These are phyloP conservation scores for Brachionus rubens DNA, from an alignment of 1,140 invertebrate species.

Conservation along the genomic window DNA sequence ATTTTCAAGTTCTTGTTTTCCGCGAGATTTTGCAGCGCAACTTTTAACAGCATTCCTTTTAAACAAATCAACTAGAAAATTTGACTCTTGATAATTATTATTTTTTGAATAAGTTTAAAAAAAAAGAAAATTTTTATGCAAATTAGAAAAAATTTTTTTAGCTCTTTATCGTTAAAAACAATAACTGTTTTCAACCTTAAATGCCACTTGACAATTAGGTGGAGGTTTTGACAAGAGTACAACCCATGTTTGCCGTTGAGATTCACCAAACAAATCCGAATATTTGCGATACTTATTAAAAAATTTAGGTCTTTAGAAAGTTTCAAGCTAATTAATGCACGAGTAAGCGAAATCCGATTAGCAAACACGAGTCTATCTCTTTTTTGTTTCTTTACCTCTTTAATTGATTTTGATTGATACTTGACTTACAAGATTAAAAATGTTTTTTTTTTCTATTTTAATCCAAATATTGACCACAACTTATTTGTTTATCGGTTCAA, in stretches of 20 bases:
- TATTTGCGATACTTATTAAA: no score
- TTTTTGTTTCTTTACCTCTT: background rate
- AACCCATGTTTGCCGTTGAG: no score
- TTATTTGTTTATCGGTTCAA: no score
- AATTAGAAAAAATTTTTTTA: constrained; percentile 31
- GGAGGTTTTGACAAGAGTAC: no score
- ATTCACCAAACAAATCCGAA: no score
- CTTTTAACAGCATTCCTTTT: constrained; percentile 32
- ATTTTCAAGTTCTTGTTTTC: background rate
- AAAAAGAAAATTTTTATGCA: constrained; percentile 30
- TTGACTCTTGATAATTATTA: constrained; percentile 11
- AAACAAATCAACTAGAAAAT: background rate
- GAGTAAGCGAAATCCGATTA: background rate
- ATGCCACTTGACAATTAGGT: constrained; percentile 2
- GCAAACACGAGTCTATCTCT: background rate
- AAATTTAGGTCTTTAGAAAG: no score
- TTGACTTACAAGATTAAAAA: constrained; percentile 19
- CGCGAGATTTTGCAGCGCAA: background rate
- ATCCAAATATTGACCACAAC: no score
- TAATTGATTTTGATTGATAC: constrained; percentile 19
- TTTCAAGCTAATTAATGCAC: background rate
- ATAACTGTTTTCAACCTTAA: background rate
- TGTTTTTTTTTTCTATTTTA: no score
- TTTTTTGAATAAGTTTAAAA: no score
- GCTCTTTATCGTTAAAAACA: background rate